Evolutionary conservation across 2,113 vertebrate genomes (phyloP).

Genomic region (Alosa alosa): DNA sequence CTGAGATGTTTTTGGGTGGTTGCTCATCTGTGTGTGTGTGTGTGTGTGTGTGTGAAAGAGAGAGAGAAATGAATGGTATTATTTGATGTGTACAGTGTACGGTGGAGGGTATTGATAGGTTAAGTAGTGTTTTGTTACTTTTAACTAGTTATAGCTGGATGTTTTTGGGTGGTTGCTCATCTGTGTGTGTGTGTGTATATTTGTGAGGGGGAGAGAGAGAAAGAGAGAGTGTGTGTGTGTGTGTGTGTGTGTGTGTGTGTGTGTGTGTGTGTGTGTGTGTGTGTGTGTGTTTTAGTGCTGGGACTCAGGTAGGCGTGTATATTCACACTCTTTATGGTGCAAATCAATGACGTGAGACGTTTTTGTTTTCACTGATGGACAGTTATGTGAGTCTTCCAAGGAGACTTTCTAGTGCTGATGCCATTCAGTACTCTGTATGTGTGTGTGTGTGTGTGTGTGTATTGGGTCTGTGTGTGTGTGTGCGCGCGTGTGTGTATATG

Average conservation of each 20-base stretch:
- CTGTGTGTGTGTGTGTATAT: too few relatives aligned
- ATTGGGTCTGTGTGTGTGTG: constrained; percentile 4
- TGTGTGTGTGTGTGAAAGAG: constrained; percentile 16
- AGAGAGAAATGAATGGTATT: too few relatives aligned
- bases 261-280: too few relatives aligned
- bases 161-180: too few relatives aligned
- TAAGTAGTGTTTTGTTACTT: too few relatives aligned
- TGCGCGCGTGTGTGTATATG: not conserved
- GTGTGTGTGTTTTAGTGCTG: not conserved
- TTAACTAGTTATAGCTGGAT: too few relatives aligned
- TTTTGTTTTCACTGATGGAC: constrained; percentile 29
- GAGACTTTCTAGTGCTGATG: constrained; percentile 33
- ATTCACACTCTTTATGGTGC: not conserved
- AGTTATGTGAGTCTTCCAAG: constrained; percentile 36
- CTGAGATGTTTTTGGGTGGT: not conserved
- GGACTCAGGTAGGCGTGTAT: not conserved
- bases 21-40: not conserved
- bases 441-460: not conserved
- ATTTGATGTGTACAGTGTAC: too few relatives aligned
- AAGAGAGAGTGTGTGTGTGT: too few relatives aligned
- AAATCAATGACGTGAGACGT: not conserved
- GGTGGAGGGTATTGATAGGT: too few relatives aligned
- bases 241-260: too few relatives aligned
- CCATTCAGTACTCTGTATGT: not conserved
- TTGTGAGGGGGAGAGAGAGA: too few relatives aligned